Conservation (phyloP, 2,113 vertebrate species). For the Tichodroma muraria region DNA sequence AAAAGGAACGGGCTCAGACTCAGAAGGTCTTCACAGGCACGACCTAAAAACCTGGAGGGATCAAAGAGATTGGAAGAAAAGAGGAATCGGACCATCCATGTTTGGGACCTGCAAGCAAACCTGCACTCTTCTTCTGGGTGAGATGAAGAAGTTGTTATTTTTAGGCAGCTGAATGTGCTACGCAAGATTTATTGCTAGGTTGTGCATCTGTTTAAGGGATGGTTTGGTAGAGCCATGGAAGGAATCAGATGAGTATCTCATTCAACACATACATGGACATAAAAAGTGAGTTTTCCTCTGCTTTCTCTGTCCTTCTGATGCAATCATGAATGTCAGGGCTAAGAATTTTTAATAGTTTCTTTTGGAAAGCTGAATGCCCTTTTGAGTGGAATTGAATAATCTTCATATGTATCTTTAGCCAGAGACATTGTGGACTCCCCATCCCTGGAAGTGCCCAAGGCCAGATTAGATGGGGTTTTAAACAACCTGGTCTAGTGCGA, state of each 20-base stretch:
- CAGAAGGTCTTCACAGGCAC: background rate
- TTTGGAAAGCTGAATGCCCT: background rate
- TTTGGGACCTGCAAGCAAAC: background rate
- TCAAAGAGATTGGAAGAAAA: background rate
- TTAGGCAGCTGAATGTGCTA: background rate
- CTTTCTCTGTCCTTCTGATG: background rate
- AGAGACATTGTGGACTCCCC: background rate
- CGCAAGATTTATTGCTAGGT: background rate
- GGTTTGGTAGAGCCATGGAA: background rate
- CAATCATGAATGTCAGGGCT: background rate
- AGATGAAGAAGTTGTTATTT: background rate
- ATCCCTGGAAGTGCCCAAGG: background rate
- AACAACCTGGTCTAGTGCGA: background rate
- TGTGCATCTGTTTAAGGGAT: background rate
- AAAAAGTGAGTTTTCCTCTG: background rate
- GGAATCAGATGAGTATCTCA: background rate
- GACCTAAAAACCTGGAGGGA: background rate
- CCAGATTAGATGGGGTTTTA: background rate
- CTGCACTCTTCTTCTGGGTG: background rate
- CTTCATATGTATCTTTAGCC: background rate
- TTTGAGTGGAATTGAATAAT: background rate
- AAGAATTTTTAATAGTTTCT: background rate
- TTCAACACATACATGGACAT: rapidly evolving
- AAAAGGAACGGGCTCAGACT: background rate
- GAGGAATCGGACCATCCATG: background rate